Evolutionary conservation across 35 echinoderm and acorn worm species (phyloP).

Genomic region (Chiridota heheva): DNA sequence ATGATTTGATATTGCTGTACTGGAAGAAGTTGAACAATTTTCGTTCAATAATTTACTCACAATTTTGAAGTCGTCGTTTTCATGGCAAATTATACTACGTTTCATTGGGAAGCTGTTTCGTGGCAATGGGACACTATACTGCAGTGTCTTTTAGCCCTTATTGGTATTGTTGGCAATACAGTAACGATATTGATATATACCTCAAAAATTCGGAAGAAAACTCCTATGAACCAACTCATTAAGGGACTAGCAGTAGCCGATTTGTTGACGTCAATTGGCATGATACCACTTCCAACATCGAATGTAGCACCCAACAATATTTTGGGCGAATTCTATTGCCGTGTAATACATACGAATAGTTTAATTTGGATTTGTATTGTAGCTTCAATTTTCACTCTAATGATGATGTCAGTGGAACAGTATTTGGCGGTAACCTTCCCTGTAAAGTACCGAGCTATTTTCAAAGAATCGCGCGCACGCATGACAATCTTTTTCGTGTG

Average conservation of each 20-base stretch:
- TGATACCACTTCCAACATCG: slow-evolving; percentile 49
- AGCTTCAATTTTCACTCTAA: slow-evolving; percentile 50
- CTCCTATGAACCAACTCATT: slow-evolving; percentile 50
- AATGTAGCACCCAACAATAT: neutral
- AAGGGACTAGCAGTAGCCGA: slow-evolving; percentile 60
- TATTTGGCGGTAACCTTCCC: slow-evolving; percentile 61
- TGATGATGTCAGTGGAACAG: slow-evolving; percentile 50
- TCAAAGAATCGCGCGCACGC: slow-evolving; percentile 20
- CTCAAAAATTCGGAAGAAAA: slow-evolving; percentile 7
- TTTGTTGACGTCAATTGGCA: slow-evolving; percentile 45
- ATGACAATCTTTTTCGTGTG: slow-evolving; percentile 22
- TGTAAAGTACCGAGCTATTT: slow-evolving; percentile 25
- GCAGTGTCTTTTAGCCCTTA: slow-evolving; percentile 17
- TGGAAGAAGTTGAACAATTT: too few relatives aligned
- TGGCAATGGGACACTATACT: slow-evolving; percentile 39
- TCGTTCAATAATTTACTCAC: too few relatives aligned
- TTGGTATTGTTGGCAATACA: slow-evolving; percentile 59
- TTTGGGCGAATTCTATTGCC: slow-evolving; percentile 54
- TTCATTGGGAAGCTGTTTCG: too few relatives aligned
- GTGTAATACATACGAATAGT: slow-evolving; percentile 20
- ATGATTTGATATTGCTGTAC: too few relatives aligned
- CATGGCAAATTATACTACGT: too few relatives aligned
- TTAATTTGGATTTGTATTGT: slow-evolving; percentile 62
- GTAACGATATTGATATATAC: slow-evolving; percentile 38
- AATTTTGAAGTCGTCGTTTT: too few relatives aligned